phyloP scores from a whole-genome alignment of 2,797 vertebrate species.

The Huso huso region DNA sequence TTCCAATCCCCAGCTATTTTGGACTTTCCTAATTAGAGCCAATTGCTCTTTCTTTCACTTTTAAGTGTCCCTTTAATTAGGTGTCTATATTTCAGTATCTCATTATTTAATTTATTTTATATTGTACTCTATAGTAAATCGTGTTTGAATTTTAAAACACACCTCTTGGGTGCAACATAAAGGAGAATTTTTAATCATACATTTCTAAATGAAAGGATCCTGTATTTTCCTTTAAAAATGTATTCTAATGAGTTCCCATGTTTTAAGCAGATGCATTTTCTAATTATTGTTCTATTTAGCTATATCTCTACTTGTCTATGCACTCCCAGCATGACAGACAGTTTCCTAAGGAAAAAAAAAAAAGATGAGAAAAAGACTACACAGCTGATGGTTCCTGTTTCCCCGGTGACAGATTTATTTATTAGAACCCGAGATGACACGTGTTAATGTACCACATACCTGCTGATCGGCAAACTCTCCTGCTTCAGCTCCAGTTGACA shows the following conservation, averaged over 20 bases:
- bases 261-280: conserved; percentile 63
- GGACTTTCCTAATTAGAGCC: conserved; percentile 52
- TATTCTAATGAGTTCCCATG: conserved; percentile 65
- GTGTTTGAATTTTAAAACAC: conserved; percentile 69
- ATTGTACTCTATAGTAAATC: conserved; percentile 66
- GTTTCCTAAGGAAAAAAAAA: conserved; percentile 29
- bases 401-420: conserved; percentile 81
- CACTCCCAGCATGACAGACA: conserved; percentile 64
- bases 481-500: conserved; percentile 92
- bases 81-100: conserved; percentile 63
- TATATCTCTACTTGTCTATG: conserved; percentile 52
- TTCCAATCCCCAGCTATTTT: conserved; percentile 36
- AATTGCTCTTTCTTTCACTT: conserved; percentile 47
- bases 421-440: conserved; percentile 77
- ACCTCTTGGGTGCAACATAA: conserved; percentile 69
- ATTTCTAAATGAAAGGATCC: conserved; percentile 58
- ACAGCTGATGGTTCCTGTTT: conserved; percentile 67
- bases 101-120: conserved; percentile 62
- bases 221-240: conserved; percentile 38
- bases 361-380: conserved; percentile 34
- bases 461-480: conserved; percentile 71
- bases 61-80: conserved; percentile 58
- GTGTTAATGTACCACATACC: conserved; percentile 84
- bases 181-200: conserved; percentile 65
- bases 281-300: conserved; percentile 72